phyloP scores from a whole-genome alignment of 2,113 vertebrate species.

The Psammodynastes pulverulentus region DNA sequence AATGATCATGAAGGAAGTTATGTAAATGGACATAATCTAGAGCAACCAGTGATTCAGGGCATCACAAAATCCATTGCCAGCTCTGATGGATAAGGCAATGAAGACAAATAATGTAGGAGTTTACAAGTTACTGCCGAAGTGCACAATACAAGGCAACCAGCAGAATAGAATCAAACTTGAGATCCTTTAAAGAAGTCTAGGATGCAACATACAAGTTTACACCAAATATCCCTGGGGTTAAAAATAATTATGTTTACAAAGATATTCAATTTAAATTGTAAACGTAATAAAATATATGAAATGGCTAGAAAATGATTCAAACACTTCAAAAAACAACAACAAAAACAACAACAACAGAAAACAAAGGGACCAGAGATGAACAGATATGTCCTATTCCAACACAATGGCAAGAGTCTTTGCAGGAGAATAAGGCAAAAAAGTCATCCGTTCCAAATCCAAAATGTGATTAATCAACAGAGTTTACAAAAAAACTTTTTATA shows the following conservation, averaged over 20 bases:
- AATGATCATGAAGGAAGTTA: background rate
- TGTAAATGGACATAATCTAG: background rate
- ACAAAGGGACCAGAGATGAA: background rate
- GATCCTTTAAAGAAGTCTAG: background rate
- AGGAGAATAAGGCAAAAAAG: background rate
- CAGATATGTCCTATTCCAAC: background rate
- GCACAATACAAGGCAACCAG: background rate
- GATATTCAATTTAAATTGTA: background rate
- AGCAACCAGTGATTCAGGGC: background rate
- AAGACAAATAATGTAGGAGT: background rate
- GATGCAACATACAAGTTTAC: background rate
- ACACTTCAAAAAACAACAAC: background rate
- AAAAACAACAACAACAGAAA: no score
- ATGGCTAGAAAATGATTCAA: background rate
- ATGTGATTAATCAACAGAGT: background rate
- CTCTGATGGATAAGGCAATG: background rate
- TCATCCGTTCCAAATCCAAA: background rate
- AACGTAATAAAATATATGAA: background rate
- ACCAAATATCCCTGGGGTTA: background rate
- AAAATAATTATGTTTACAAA: background rate
- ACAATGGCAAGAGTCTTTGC: background rate
- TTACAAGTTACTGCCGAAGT: background rate
- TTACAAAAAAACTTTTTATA: background rate
- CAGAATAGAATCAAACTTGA: background rate
- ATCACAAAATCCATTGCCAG: background rate